Evolutionary conservation across 2,888 invertebrate species (phyloP).

Genomic region (Nymphalis c-album): DNA sequence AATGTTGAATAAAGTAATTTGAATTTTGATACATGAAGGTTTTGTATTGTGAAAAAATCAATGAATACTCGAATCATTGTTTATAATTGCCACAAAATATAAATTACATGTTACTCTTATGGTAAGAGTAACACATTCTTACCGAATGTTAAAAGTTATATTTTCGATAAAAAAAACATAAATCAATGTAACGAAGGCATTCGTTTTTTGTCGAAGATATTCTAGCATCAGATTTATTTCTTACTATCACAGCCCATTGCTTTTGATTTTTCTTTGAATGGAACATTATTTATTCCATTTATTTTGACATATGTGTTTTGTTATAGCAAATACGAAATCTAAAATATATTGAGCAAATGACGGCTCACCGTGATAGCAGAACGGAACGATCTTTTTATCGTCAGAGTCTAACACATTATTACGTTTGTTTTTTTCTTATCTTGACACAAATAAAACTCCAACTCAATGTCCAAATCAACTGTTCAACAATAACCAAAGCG

Average conservation of each 20-base stretch:
- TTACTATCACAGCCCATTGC: slow-evolving; percentile 15
- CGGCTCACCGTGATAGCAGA: no score
- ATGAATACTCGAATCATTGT: no score
- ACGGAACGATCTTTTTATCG: no score
- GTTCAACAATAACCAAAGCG: no score
- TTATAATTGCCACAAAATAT: not conserved
- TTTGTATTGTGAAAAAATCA: no score
- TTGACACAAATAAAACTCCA: no score
- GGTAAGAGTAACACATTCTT: slow-evolving; percentile 2
- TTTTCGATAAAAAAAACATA: slow-evolving; percentile 40
- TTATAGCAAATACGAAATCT: not conserved
- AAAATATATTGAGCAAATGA: no score
- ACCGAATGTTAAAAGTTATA: slow-evolving; percentile 8
- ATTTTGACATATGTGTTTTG: not conserved
- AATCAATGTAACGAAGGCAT: slow-evolving; percentile 59
- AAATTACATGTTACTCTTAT: not conserved
- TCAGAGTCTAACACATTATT: no score
- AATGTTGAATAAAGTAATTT: no score
- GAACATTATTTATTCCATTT: not conserved
- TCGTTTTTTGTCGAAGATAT: slow-evolving; percentile 47
- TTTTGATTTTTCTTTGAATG: slow-evolving; percentile 3
- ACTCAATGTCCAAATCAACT: no score
- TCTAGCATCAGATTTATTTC: slow-evolving; percentile 41
- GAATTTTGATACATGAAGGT: no score
- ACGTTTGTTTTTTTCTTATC: no score